Evolutionary conservation across 2,888 invertebrate species (phyloP).

Genomic region (Xanthostigma xanthostigma): DNA sequence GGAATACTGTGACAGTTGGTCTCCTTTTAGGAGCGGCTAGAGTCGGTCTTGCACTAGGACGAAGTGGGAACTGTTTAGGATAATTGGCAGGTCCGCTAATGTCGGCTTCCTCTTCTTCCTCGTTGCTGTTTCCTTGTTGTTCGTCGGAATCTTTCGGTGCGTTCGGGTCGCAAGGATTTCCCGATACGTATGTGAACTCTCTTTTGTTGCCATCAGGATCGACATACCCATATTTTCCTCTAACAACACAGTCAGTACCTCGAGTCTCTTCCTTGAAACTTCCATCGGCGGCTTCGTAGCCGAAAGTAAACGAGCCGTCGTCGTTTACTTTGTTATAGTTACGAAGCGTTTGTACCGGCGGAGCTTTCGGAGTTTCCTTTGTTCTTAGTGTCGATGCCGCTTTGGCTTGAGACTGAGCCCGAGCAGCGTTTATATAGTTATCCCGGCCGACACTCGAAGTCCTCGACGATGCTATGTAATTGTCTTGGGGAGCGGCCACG

Average conservation of each 20-base stretch:
- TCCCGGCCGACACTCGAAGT: constrained; percentile 2
- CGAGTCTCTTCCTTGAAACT: constrained; percentile 77
- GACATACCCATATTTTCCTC: constrained; percentile 76
- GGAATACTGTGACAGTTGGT: constrained; percentile 52
- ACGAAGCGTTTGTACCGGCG: constrained; percentile 67
- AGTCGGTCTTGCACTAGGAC: constrained; percentile 32
- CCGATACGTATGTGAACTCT: constrained; percentile 75
- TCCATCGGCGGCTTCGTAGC: constrained; percentile 72
- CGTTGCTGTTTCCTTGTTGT: constrained; percentile 28
- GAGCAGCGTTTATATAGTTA: background rate
- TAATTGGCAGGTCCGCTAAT: constrained; percentile 38
- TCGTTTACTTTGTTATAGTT: constrained; percentile 74
- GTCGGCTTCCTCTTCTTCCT: constrained; percentile 38
- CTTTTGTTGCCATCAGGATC: constrained; percentile 76
- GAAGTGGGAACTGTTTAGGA: constrained; percentile 47
- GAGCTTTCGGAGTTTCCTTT: constrained; percentile 45
- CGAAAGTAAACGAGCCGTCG: constrained; percentile 72
- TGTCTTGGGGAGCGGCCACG: constrained; percentile 20
- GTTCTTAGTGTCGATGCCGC: constrained; percentile 29
- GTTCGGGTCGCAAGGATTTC: constrained; percentile 75
- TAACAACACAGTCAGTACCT: constrained; percentile 72
- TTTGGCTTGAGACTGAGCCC: constrained; percentile 8
- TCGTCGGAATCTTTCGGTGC: constrained; percentile 51
- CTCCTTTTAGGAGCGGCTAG: constrained; percentile 25
- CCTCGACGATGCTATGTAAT: constrained; percentile 21